Evolutionary conservation across 2,888 invertebrate genomes (phyloP).

Genomic region (Petrophora chlorosata): DNA sequence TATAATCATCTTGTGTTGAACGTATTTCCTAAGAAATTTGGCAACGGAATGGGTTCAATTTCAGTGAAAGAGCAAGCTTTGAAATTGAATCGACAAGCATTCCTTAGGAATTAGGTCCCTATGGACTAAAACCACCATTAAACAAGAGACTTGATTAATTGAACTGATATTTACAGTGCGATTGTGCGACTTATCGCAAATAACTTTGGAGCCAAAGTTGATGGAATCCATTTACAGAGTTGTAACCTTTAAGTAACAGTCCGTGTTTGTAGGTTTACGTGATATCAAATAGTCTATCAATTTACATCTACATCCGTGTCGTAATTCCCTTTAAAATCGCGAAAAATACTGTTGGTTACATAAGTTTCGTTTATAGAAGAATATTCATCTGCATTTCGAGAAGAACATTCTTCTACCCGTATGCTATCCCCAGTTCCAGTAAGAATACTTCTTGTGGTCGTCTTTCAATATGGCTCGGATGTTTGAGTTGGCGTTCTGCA

Average conservation of each 20-base stretch:
- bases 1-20: not conserved
- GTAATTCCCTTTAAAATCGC: slow-evolving; percentile 21
- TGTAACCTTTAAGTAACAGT: too few species aligned
- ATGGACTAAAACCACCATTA: not conserved
- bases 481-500: slow-evolving; percentile 66
- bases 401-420: slow-evolving; percentile 82
- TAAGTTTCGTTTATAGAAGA: slow-evolving; percentile 63
- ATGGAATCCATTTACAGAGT: too few species aligned
- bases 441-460: slow-evolving; percentile 71
- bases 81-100: too few species aligned
- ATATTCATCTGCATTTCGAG: slow-evolving; percentile 72
- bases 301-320: too few species aligned
- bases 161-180: not conserved
- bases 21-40: slow-evolving; percentile 10
- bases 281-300: too few species aligned
- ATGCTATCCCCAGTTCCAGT: slow-evolving; percentile 83
- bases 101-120: not conserved
- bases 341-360: slow-evolving; percentile 49
- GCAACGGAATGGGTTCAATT: too few species aligned
- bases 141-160: slow-evolving; percentile 3
- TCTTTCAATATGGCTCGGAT: slow-evolving; percentile 70
- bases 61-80: too few species aligned
- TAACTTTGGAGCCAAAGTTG: too few species aligned
- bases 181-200: too few species aligned
- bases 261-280: too few species aligned